phyloP scores from a whole-genome alignment of 2,888 invertebrate species.

The Xylota sylvarum region DNA sequence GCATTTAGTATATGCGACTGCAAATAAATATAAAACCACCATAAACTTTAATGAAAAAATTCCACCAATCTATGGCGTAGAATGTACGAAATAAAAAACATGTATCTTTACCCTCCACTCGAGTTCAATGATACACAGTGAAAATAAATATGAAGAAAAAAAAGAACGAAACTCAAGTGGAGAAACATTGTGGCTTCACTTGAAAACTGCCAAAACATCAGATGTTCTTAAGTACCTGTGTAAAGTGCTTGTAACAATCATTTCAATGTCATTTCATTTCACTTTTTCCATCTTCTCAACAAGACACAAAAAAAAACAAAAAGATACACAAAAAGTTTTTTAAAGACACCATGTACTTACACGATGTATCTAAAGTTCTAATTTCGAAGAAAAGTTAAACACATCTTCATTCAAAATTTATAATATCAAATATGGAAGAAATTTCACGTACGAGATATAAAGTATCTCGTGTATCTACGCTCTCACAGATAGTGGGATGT shows the following conservation, averaged over 20 bases:
- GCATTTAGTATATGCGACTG: not conserved
- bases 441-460: constrained; percentile 12
- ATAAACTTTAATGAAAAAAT: constrained; percentile 36
- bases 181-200: constrained; percentile 25
- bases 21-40: constrained; percentile 9
- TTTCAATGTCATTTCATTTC: constrained; percentile 57
- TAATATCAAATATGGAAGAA: constrained; percentile 6
- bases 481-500: constrained; percentile 31
- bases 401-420: constrained; percentile 43
- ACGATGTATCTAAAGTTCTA: constrained; percentile 1
- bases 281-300: constrained; percentile 10
- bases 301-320: not conserved
- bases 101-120: not conserved
- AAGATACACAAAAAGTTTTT: constrained; percentile 11
- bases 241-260: constrained; percentile 71
- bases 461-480: constrained; percentile 25
- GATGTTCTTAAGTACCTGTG: constrained; percentile 70
- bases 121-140: no score
- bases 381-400: constrained; percentile 19
- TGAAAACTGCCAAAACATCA: constrained; percentile 63
- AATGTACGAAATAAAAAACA: not conserved
- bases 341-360: constrained; percentile 3
- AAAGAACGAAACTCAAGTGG: constrained; percentile 7
- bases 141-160: no score
- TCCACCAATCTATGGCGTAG: not conserved